phyloP scores from a whole-genome alignment of 2,888 invertebrate species.

The Stegophylla sp. region DNA sequence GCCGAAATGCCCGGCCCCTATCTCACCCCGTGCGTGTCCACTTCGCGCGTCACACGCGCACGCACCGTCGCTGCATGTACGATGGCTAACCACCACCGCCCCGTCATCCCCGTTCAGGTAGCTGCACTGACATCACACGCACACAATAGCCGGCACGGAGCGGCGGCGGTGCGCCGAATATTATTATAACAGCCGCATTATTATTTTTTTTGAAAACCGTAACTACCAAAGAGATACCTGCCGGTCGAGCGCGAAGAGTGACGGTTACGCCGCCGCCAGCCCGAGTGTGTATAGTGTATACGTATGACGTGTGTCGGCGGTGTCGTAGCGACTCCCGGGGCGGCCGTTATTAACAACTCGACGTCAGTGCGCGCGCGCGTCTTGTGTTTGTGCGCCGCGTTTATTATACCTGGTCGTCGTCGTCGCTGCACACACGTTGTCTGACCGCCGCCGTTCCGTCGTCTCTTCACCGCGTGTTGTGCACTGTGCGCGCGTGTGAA shows the following conservation, averaged over 20 bases:
- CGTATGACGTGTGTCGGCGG: neutral
- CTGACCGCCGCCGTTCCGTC: neutral
- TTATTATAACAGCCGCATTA: conserved; percentile 23
- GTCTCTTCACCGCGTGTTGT: neutral
- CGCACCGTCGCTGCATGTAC: neutral
- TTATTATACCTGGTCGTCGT: neutral
- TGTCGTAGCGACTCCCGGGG: conserved; percentile 2
- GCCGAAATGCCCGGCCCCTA: neutral
- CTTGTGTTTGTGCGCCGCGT: conserved; percentile 8
- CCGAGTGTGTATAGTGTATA: neutral
- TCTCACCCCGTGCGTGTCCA: neutral
- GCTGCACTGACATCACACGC: too few relatives aligned
- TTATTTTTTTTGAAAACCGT: conserved; percentile 33
- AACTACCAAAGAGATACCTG: conserved; percentile 3
- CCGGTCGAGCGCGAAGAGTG: neutral
- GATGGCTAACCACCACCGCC: too few relatives aligned
- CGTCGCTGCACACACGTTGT: neutral
- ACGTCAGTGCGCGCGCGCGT: conserved; percentile 27
- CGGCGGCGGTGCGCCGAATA: too few relatives aligned
- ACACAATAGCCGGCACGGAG: neutral
- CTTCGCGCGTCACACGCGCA: neutral
- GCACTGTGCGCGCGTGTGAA: conserved; percentile 3
- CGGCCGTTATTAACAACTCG: conserved; percentile 2
- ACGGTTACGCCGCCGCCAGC: conserved; percentile 24
- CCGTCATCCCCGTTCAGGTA: too few relatives aligned